Base-by-base conservation (phyloP, 2,888 invertebrate genomes). In the Ptilodon capucinus region DNA sequence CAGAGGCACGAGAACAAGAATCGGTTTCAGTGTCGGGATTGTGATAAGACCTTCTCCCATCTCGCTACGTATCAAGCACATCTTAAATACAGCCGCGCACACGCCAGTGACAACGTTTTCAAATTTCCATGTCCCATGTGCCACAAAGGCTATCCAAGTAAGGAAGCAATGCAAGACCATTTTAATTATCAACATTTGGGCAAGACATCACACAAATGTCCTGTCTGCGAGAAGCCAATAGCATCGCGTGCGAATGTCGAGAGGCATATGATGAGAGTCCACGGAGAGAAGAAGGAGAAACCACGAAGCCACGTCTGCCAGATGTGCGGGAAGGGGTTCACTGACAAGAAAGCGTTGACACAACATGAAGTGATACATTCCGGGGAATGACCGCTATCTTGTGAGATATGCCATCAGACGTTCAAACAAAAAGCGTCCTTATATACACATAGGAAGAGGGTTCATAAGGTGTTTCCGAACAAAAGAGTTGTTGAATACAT, bases 391-490 rank as follows among this genome's bases (percentile, higher is more conserved):
- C 90, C 91, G 0, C 64, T 90, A 0, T 61, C 81, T 0, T 91
- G 90, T 49, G 89, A 90, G n/a, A 79, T 90, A 0, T 91, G 90
- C 48, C 79, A 81, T 0, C 88, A 87, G 39, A 87, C 87, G 0
- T 91, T 91, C 77, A 90, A 88, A 44, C 90, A 91, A 48, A 91
- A 90, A 36, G 90, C 90, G 0, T 89, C 90, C 0, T 57, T 91
- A 0, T 90, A 90, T 53, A 90, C 88, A 1, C 90, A 91, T 52
- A 74, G 75, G 48, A 88, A 89, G 39, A 53, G 89, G 0, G 87
- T 91, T 0, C 90, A 91, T 44, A 89, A 90, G 46, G 76, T 89
- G 4, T 76, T 74, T 30, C 86, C 89, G 0, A 35, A 61, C 0
- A 87, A 86, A 40, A 54, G 78, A 1, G 64, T 73, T 0, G 79